Base-by-base conservation (phyloP, 1,140 invertebrate species). In the Zaprionus camerounensis region DNA sequence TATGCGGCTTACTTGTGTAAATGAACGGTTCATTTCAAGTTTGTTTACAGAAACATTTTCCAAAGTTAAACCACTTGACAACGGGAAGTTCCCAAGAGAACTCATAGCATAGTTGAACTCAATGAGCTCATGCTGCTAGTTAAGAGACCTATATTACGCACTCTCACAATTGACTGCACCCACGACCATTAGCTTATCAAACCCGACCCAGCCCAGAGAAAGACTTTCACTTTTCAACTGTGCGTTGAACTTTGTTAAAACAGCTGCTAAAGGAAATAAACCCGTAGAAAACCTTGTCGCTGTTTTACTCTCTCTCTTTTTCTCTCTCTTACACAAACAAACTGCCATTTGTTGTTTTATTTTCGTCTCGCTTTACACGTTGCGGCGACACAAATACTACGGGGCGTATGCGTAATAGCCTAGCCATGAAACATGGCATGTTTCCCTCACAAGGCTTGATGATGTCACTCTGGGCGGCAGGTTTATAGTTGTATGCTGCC, bases 151-250 rank as follows among this genome's bases (percentile, higher is more conserved):
- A 26, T 63, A 65, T 71, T 65, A 49, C 63, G 63, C 41, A 65
- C 53, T 81, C 83, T 57, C 69, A 68, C 28, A n/a, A 17, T 36
- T 53, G 28, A 22, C 69, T 44, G 28, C 65, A 49, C 71, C 69
- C 57, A 53, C n/a, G 71, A 13, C 13, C 38, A 26, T 55, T 12
- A 31, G 28, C 28, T 71, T 72, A 80, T 80, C 74, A 74, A 31
- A 55, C 41, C 41, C 1, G 31, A 71, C 66, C 46, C 61, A 64
- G 46, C 24, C 69, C 13, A 34, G 17, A 49, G 75, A 55, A 31
- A 24, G 83, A 84, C 84, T 87, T 87, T 87, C 81, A 83, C 83
- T 88, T 78, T 80, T 62, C 46, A 46, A 36, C 56, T 58, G 63
- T 76, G 36, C 83, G 64, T 82, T 87, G 69, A 87, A 82, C 80